phyloP scores from a whole-genome alignment of 2,797 vertebrate species.

The Sorex maritimensis region DNA sequence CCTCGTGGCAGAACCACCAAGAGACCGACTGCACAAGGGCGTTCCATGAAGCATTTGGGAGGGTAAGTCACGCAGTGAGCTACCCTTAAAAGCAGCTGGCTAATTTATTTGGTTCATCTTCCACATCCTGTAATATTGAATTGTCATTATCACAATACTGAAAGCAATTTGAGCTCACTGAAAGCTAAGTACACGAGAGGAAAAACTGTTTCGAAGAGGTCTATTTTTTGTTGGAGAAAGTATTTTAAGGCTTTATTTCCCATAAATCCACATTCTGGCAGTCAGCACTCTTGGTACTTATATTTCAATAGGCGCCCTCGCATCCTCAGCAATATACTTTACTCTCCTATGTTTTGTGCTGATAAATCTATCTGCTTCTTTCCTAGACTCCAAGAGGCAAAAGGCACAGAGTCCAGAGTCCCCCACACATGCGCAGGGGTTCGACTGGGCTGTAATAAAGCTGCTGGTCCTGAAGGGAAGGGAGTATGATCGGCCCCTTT shows the following conservation, averaged over 20 bases:
- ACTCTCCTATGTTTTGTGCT: constrained; percentile 71
- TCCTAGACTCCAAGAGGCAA: constrained; percentile 65
- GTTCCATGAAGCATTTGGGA: constrained; percentile 74
- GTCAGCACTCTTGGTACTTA: constrained; percentile 88
- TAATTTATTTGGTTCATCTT: constrained; percentile 87
- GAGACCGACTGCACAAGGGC: constrained; percentile 77
- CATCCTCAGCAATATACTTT: constrained; percentile 84
- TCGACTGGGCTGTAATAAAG: constrained; percentile 68
- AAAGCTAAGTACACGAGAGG: constrained; percentile 80
- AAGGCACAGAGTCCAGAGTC: constrained; percentile 60
- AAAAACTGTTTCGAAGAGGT: constrained; percentile 80
- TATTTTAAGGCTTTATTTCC: constrained; percentile 88
- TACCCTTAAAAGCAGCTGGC: constrained; percentile 82
- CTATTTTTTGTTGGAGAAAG: constrained; percentile 81
- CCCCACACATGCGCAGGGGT: not conserved
- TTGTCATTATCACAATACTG: constrained; percentile 85
- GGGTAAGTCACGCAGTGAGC: constrained; percentile 58
- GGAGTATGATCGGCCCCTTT: constrained; percentile 20
- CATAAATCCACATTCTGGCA: constrained; percentile 88
- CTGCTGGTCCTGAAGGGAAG: constrained; percentile 3
- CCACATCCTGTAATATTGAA: constrained; percentile 81
- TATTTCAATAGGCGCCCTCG: constrained; percentile 88
- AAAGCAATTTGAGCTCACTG: constrained; percentile 87
- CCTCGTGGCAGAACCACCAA: constrained; percentile 74
- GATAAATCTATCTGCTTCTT: constrained; percentile 85